Percentiles rank a stretch among this genome's conserved stretches.
phyloP scores from a whole-genome alignment of 2,113 vertebrate genomes.

The Apistogramma diplotaenia region DNA sequence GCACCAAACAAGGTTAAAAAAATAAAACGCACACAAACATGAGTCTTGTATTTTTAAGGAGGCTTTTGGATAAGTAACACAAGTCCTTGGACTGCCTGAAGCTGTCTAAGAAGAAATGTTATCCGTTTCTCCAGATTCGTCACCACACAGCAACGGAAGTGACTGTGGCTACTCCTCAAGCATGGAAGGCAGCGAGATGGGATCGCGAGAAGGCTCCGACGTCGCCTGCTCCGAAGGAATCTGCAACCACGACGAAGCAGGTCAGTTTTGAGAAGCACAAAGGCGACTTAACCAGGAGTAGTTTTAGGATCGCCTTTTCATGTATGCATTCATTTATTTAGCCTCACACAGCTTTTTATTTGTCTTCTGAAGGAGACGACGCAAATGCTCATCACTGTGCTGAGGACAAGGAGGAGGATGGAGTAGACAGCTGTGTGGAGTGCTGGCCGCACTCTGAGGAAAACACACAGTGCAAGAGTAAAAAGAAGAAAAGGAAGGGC shows the following conservation, averaged over 20 bases:
- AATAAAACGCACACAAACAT: background rate
- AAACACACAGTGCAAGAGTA: slow-evolving; percentile 87
- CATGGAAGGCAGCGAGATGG: slow-evolving; percentile 92
- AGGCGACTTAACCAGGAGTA: background rate
- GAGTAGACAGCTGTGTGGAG: slow-evolving; percentile 89
- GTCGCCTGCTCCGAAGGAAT: slow-evolving; percentile 95
- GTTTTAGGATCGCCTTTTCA: background rate
- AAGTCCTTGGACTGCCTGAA: background rate
- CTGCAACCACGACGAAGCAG: slow-evolving; percentile 93
- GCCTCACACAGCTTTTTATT: background rate
- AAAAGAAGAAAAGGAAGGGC: slow-evolving; percentile 96
- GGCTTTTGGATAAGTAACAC: background rate
- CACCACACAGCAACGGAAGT: slow-evolving; percentile 87
- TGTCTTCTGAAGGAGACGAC: slow-evolving; percentile 79
- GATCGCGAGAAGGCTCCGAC: slow-evolving; percentile 93
- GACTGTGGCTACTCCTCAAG: slow-evolving; percentile 97
- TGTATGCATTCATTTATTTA: background rate
- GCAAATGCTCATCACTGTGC: slow-evolving; percentile 82
- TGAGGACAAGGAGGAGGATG: slow-evolving; percentile 90
- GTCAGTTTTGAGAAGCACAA: slow-evolving; percentile 67
- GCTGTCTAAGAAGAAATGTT: background rate
- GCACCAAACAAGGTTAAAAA: slow-evolving; percentile 83
- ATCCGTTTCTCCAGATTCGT: slow-evolving; percentile 75
- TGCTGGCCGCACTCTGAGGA: slow-evolving; percentile 90
- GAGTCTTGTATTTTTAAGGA: background rate